Evolutionary conservation across 2,888 invertebrate species (phyloP).

Genomic region (Drosophila subquinaria): DNA sequence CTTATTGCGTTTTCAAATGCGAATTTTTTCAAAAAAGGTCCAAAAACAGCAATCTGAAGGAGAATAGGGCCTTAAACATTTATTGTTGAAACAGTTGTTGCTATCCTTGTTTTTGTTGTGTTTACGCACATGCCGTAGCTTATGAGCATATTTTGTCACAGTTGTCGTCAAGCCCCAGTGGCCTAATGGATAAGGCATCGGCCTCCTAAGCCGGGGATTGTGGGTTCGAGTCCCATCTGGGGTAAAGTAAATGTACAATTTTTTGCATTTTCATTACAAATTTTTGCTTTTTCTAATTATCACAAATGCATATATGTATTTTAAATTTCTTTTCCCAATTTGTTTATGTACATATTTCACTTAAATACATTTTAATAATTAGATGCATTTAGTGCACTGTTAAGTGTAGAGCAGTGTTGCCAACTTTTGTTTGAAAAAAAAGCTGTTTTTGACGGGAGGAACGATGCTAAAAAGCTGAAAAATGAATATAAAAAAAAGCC

Average conservation of each 20-base stretch:
- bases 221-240: conserved; percentile 72
- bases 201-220: conserved; percentile 74
- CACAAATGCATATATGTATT: neutral
- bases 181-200: conserved; percentile 74
- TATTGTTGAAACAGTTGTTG: conserved; percentile 40
- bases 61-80: too few species aligned
- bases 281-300: neutral
- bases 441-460: neutral
- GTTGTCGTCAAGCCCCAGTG: conserved; percentile 47
- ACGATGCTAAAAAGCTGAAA: too few species aligned
- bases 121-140: conserved; percentile 5
- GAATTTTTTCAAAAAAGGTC: too few species aligned
- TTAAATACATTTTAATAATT: neutral
- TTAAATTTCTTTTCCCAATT: neutral
- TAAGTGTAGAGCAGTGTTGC: conserved; percentile 24
- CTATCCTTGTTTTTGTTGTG: conserved; percentile 5
- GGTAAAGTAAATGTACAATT: conserved; percentile 19
- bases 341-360: neutral
- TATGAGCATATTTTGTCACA: conserved; percentile 22
- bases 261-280: neutral
- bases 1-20: too few species aligned
- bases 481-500: too few species aligned
- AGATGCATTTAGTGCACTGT: conserved; percentile 1
- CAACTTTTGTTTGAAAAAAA: neutral
- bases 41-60: too few species aligned